These are phyloP conservation scores for Chrysina gloriosa DNA, from an alignment of 2,888 invertebrate genomes.

Conservation along the genomic window DNA sequence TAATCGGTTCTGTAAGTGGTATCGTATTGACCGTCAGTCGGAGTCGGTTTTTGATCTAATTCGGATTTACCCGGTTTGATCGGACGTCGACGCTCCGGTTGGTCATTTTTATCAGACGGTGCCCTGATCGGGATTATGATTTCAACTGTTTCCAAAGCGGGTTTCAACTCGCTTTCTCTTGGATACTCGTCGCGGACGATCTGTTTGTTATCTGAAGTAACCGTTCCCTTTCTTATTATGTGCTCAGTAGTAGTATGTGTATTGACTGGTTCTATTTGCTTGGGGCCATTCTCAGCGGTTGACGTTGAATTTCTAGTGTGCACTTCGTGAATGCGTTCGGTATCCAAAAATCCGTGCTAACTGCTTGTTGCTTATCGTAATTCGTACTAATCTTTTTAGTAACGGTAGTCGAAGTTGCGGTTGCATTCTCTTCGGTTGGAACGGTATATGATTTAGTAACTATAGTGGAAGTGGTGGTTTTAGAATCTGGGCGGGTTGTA, in stretches of 20 bases:
- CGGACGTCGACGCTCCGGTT: conserved; percentile 55
- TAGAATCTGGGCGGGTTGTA: not conserved
- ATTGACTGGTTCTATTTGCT: not conserved
- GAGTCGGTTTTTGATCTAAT: conserved; percentile 56
- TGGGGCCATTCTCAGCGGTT: not conserved
- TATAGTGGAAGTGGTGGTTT: not conserved
- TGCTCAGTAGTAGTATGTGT: not conserved
- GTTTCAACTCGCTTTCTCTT: not conserved
- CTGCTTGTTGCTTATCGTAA: conserved; percentile 43
- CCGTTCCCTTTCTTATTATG: not conserved
- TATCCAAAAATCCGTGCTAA: conserved; percentile 52
- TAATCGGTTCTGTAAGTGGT: conserved; percentile 73
- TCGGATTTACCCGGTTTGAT: conserved; percentile 57
- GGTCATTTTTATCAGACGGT: conserved; percentile 41
- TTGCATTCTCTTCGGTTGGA: not conserved
- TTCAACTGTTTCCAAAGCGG: not conserved
- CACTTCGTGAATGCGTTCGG: conserved; percentile 51
- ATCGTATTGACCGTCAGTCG: conserved; percentile 67
- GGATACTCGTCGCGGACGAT: not conserved
- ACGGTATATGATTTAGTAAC: not conserved
- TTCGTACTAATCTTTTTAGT: conserved; percentile 40
- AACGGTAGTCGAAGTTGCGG: conserved; percentile 43
- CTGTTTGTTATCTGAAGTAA: not conserved
- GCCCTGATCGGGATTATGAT: not conserved
- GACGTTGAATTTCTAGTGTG: conserved; percentile 20